Percentiles rank a stretch among this genome's conserved stretches.
Conservation (phyloP, 2,797 vertebrate species). For the Cuniculus paca region DNA sequence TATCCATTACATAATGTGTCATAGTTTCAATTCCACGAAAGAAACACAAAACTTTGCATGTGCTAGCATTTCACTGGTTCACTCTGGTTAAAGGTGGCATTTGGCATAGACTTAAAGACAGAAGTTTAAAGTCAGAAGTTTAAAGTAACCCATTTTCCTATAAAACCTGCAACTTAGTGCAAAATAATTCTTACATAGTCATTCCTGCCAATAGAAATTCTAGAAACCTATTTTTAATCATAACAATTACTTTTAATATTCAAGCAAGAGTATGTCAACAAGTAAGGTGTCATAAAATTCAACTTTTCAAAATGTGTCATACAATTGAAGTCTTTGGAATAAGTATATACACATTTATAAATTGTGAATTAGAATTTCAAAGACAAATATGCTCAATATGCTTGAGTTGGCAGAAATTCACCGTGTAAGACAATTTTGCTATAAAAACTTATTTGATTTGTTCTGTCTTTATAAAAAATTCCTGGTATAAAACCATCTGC, state of each 20-base stretch:
- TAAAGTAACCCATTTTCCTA: not conserved
- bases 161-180: not conserved
- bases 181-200: not conserved
- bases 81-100: not conserved
- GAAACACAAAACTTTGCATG: not conserved
- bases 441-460: constrained; percentile 84
- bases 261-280: constrained; percentile 68
- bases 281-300: constrained; percentile 69
- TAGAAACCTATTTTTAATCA: constrained; percentile 59
- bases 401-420: constrained; percentile 82
- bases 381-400: constrained; percentile 76
- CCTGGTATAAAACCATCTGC: constrained; percentile 86
- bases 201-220: constrained; percentile 40
- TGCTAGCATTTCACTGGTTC: not conserved
- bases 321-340: constrained; percentile 75
- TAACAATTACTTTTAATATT: constrained; percentile 71
- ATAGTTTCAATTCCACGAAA: not conserved
- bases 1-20: not conserved
- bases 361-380: constrained; percentile 75
- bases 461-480: constrained; percentile 85
- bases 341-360: constrained; percentile 69
- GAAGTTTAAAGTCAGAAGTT: not conserved
- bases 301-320: constrained; percentile 66
- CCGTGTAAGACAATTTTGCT: constrained; percentile 84
- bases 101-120: not conserved